Conservation (phyloP, 2,888 invertebrate genomes). For the Drosophila algonquin region DNA sequence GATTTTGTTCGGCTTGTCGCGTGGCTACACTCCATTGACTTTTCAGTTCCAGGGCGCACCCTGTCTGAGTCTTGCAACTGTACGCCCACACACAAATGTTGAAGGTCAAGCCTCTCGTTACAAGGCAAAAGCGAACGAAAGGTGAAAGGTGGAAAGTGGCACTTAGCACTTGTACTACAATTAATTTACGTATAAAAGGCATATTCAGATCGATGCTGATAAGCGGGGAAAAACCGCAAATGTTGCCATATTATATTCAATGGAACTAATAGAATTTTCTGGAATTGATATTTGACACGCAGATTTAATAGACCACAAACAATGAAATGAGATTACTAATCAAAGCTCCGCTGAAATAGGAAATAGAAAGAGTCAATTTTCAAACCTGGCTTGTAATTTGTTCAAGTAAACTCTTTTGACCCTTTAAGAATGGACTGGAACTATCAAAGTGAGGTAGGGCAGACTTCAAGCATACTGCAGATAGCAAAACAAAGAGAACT, state of each 20-base stretch:
- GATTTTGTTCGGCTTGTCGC: conserved; percentile 62
- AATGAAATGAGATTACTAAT: too few relatives aligned
- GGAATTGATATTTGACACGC: too few relatives aligned
- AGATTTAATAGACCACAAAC: too few relatives aligned
- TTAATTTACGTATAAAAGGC: neutral
- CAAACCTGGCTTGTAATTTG: neutral
- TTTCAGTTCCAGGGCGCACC: conserved; percentile 22
- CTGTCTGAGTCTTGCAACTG: conserved; percentile 16
- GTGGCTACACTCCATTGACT: conserved; percentile 69
- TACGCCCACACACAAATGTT: neutral
- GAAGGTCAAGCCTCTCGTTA: conserved; percentile 43
- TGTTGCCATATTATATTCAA: too few relatives aligned
- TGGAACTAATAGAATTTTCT: too few relatives aligned
- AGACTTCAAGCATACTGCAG: neutral
- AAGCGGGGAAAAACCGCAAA: too few relatives aligned
- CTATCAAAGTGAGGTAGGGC: too few relatives aligned
- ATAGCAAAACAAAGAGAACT: neutral
- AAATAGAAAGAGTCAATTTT: too few relatives aligned
- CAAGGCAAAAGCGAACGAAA: conserved; percentile 48
- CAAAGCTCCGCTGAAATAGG: too few relatives aligned
- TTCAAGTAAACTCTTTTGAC: neutral
- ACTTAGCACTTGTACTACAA: neutral
- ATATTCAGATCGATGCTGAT: neutral
- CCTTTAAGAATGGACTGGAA: neutral
- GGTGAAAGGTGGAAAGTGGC: conserved; percentile 17